phyloP scores from a whole-genome alignment of 2,113 vertebrate species.

The Mobula birostris region DNA sequence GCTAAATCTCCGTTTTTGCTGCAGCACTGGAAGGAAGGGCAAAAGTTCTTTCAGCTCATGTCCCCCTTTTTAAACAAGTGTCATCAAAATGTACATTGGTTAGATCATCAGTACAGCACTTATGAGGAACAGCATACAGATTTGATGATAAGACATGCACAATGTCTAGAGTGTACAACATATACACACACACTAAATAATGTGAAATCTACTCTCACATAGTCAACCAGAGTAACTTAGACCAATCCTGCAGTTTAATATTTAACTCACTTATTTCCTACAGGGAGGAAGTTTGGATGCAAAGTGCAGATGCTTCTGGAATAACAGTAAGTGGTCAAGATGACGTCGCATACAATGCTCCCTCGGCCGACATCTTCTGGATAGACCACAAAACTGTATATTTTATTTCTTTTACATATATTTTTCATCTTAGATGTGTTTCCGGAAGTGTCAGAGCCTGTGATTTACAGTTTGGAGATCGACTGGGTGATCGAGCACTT shows the following conservation, averaged over 20 bases:
- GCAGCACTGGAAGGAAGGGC: neutral
- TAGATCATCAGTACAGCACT: neutral
- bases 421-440: too few species aligned
- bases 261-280: too few species aligned
- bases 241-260: too few species aligned
- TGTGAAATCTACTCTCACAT: neutral
- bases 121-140: neutral
- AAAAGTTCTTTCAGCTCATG: neutral
- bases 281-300: neutral
- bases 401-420: too few species aligned
- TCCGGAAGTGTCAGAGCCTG: too few species aligned
- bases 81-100: neutral
- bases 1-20: neutral
- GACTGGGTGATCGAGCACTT: too few species aligned
- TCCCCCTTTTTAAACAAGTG: neutral
- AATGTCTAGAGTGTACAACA: neutral
- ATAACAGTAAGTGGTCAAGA: neutral
- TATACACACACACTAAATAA: neutral
- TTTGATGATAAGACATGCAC: neutral
- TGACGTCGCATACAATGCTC: too few species aligned
- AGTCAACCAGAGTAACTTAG: too few species aligned
- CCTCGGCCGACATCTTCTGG: too few species aligned
- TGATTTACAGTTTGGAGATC: too few species aligned
- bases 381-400: too few species aligned
- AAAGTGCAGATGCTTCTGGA: neutral